These are phyloP conservation scores for Zophobas morio DNA, from an alignment of 1,140 invertebrate genomes.

Conservation along the genomic window DNA sequence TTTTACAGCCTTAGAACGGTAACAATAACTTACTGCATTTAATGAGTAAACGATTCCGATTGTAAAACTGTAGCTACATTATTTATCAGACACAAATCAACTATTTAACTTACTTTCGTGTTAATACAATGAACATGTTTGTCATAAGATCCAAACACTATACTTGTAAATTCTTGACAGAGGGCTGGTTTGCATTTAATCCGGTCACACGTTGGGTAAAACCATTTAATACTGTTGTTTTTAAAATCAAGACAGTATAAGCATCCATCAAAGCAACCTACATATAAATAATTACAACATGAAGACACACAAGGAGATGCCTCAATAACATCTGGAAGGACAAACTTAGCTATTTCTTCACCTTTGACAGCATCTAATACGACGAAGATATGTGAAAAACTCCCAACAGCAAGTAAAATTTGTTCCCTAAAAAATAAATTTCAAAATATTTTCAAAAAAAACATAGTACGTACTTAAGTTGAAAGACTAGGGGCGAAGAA, in stretches of 20 bases:
- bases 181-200: conserved; percentile 78
- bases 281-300: conserved; percentile 66
- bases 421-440: conserved; percentile 31
- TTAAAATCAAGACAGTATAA: conserved; percentile 75
- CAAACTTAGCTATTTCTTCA: conserved; percentile 60
- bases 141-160: conserved; percentile 82
- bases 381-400: conserved; percentile 75
- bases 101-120: conserved; percentile 68
- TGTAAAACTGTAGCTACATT: conserved; percentile 25
- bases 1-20: not conserved
- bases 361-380: conserved; percentile 70
- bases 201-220: conserved; percentile 72
- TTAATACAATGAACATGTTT: conserved; percentile 75
- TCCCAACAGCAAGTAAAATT: conserved; percentile 70
- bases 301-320: conserved; percentile 65
- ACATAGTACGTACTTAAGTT: conserved; percentile 67
- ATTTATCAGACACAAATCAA: conserved; percentile 37
- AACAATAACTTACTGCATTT: no score
- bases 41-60: no score
- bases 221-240: conserved; percentile 74
- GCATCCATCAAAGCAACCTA: conserved; percentile 79
- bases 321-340: conserved; percentile 65
- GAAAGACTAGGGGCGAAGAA: conserved; percentile 75
- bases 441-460: conserved; percentile 1
- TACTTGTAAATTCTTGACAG: conserved; percentile 62